These are phyloP conservation scores for Andrena chrysosceles DNA, from an alignment of 2,888 invertebrate species.

Conservation along the genomic window DNA sequence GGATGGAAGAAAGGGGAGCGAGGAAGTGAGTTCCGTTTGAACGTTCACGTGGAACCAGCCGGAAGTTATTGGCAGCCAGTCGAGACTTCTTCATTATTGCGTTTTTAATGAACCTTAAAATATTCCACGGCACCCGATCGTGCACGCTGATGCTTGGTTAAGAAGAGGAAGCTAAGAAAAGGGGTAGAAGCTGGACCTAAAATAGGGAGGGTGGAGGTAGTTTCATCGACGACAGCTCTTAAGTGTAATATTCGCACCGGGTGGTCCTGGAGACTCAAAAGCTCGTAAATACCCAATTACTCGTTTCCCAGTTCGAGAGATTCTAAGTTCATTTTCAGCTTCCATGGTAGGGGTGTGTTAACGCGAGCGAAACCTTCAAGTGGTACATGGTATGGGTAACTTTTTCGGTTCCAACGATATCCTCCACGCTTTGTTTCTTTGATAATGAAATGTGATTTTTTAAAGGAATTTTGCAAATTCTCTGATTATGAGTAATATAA, in stretches of 20 bases:
- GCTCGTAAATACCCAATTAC: conserved; percentile 74
- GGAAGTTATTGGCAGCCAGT: conserved; percentile 63
- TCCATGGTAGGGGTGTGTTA: neutral
- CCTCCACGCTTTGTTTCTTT: neutral
- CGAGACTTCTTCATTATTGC: conserved; percentile 76
- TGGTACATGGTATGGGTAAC: conserved; percentile 9
- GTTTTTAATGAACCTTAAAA: conserved; percentile 79
- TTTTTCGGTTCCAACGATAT: neutral
- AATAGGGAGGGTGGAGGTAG: neutral
- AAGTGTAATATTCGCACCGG: conserved; percentile 67
- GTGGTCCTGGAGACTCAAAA: conserved; percentile 58
- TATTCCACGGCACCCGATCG: conserved; percentile 67
- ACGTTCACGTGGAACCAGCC: conserved; percentile 34
- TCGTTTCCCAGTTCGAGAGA: conserved; percentile 55
- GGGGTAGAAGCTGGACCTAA: neutral
- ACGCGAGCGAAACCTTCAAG: neutral
- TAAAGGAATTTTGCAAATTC: neutral
- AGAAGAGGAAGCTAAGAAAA: neutral
- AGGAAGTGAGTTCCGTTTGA: conserved; percentile 45
- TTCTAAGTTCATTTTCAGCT: conserved; percentile 34
- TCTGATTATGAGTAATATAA: too few species aligned
- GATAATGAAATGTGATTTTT: neutral
- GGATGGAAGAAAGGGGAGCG: conserved; percentile 2
- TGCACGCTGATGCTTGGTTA: conserved; percentile 6
- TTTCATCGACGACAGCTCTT: conserved; percentile 53